Evolutionary conservation across 2,113 vertebrate genomes (phyloP).

Genomic region (Elephantulus edwardii): DNA sequence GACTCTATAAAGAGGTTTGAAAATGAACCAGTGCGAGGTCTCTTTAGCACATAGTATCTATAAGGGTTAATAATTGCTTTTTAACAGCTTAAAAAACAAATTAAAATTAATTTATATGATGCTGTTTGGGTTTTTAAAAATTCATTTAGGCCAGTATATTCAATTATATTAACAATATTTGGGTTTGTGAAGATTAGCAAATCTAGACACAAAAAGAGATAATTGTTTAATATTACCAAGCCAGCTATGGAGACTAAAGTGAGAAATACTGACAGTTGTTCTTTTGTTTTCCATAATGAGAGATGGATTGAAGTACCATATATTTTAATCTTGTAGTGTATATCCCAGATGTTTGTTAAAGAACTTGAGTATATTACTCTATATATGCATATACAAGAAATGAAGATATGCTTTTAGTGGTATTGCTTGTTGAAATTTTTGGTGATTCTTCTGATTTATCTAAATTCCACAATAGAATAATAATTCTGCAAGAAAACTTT

Average conservation of each 20-base stretch:
- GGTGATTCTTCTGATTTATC: not conserved
- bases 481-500: conserved; percentile 28
- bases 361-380: not conserved
- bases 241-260: not conserved
- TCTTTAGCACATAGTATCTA: not conserved
- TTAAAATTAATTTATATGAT: too few relatives aligned
- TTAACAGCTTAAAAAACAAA: not conserved
- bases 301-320: not conserved
- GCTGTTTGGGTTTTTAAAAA: too few relatives aligned
- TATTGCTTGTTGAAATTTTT: not conserved
- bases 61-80: conserved; percentile 40
- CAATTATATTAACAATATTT: conserved; percentile 19
- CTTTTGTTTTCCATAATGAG: conserved; percentile 32
- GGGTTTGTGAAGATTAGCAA: not conserved
- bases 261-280: not conserved
- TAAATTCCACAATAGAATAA: not conserved
- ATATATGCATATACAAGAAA: not conserved
- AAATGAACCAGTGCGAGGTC: not conserved
- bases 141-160: not conserved
- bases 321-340: not conserved
- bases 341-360: conserved; percentile 24
- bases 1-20: conserved; percentile 54
- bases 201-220: not conserved
- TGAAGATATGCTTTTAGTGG: not conserved
- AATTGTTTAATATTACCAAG: not conserved